Evolutionary conservation across 2,888 invertebrate genomes (phyloP), one percentile per base, ranked within the genome.

Genomic region (Melanophora roralis): DNA sequence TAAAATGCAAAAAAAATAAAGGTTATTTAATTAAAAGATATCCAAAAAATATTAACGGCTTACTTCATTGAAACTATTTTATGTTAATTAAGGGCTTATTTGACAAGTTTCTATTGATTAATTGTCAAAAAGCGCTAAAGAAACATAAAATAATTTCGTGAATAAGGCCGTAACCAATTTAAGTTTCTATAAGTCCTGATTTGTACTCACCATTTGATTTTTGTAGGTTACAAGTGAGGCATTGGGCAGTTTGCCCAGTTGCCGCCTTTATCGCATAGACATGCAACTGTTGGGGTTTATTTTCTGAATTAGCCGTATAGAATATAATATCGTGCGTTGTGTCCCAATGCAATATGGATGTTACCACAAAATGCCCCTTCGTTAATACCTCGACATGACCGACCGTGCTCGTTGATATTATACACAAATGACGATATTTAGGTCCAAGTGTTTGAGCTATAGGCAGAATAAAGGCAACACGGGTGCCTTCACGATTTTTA

Each of bases 271-370:
- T 92, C 8, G 93, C 92, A 91, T 94, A 97, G 47, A 98, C 90
- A 89, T 98, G 97, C 85, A 95, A 93, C 67, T 94, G 93, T 4
- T 94, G 93, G 0, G 97, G 94, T 87, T 95, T 94, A 11, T 92
- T 91, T 81, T 93, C 93, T 6, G 93, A 92, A 36, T 95, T 97
- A 0, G 96, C 96, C 83, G 94, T 92, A 90, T 95, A 98, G 91
- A 96, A 98, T 75, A 96, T 92, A 43, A 93, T 86, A 84, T 94
- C 91, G 75, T 92, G 91, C 0, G 91, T 87, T 74, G 92, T 89
- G 83, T 95, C 94, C 96, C 96, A 96, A 6, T 92, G 91, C 19
- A 95, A 86, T 71, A 97, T 93, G 77, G 94, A 93, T 2, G 93
- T 92, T 11, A 97, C 96, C 16, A 95, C 93, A 86, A 92, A 94